phyloP scores from a whole-genome alignment of 2,888 invertebrate genomes.

The Melanophora roralis region DNA sequence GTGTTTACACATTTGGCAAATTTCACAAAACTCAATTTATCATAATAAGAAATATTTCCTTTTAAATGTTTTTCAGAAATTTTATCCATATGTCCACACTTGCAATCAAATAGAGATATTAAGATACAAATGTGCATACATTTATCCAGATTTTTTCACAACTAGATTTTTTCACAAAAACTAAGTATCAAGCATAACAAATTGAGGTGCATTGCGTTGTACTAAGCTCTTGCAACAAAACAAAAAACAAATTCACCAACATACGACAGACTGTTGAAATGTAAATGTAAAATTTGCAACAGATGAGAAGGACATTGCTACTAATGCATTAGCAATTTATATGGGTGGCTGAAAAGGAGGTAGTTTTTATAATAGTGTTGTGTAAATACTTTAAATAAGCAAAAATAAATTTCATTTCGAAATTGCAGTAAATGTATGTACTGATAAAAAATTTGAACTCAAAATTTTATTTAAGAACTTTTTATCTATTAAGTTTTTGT shows the following conservation, averaged over 20 bases:
- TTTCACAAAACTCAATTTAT: conserved; percentile 29
- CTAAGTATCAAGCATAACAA: conserved; percentile 55
- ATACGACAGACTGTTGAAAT: conserved; percentile 41
- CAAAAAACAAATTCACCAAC: background rate
- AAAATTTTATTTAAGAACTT: too few relatives aligned
- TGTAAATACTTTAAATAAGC: too few relatives aligned
- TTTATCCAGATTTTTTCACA: conserved; percentile 37
- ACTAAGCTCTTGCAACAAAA: conserved; percentile 7
- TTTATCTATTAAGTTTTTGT: too few relatives aligned
- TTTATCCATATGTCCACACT: background rate
- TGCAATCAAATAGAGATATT: conserved; percentile 4
- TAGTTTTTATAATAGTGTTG: background rate
- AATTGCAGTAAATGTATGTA: too few relatives aligned
- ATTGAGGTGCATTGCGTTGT: conserved; percentile 48
- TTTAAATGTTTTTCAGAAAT: background rate
- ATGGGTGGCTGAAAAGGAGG: background rate
- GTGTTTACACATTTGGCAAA: conserved; percentile 26
- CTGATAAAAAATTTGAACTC: too few relatives aligned
- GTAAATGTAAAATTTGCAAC: conserved; percentile 21
- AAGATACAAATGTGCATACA: conserved; percentile 1
- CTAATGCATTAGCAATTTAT: conserved; percentile 23
- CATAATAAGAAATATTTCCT: conserved; percentile 22
- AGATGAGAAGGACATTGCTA: conserved; percentile 27
- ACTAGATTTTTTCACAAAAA: conserved; percentile 42
- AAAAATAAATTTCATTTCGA: too few relatives aligned